Conservation (phyloP, 2,797 vertebrate genomes). For the Onychomys arenicola region DNA sequence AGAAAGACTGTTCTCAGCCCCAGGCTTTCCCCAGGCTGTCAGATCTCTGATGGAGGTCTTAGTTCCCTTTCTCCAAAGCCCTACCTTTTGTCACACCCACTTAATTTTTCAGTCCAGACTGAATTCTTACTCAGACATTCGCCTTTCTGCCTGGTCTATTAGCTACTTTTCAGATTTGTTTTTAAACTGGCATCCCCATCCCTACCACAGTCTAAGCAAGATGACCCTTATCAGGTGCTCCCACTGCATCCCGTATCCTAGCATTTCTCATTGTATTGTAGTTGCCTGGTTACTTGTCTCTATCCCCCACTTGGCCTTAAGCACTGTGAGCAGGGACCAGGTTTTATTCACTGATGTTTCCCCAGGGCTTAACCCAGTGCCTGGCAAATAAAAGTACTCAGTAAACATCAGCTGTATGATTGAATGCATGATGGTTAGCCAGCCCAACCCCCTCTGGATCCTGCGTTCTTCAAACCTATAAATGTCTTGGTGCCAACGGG, state of each 20-base stretch:
- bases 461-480: conserved; percentile 29
- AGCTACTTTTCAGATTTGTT: conserved; percentile 8
- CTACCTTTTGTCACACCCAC: neutral
- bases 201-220: neutral
- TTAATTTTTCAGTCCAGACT: neutral
- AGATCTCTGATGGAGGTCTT: neutral
- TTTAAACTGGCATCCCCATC: neutral
- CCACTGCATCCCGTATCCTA: conserved; percentile 51
- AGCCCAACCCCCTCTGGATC: conserved; percentile 26
- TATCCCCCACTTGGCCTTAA: conserved; percentile 65
- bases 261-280: conserved; percentile 46
- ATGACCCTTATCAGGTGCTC: conserved; percentile 42
- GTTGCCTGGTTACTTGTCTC: conserved; percentile 78
- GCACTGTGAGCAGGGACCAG: conserved; percentile 72
- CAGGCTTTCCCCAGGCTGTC: neutral
- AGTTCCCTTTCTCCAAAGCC: neutral
- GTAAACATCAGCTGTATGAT: conserved; percentile 74
- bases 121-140: neutral
- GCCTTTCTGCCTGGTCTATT: neutral
- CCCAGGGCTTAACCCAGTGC: conserved; percentile 69
- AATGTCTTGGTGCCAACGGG: conserved; percentile 10
- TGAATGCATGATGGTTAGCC: conserved; percentile 42
- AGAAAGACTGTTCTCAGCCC: neutral
- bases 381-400: conserved; percentile 78
- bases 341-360: conserved; percentile 77